Conservation (phyloP, 2,888 invertebrate genomes). For the Druceiella hillmani region DNA sequence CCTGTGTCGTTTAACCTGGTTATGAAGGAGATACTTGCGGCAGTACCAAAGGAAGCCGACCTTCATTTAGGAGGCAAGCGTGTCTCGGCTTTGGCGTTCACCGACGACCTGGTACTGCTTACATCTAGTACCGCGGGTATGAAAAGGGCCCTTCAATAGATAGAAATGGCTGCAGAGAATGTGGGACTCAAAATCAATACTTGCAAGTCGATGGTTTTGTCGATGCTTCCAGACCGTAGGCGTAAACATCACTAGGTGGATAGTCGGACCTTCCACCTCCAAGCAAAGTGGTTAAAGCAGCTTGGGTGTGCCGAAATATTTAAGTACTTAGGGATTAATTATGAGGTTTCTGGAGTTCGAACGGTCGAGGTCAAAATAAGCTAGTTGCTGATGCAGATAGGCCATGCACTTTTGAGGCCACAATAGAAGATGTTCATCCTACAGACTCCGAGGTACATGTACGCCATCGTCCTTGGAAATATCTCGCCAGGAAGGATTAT, state of each 20-base stretch:
- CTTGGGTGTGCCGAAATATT: conserved; percentile 25
- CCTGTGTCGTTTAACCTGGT: no score
- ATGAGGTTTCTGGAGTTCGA: conserved; percentile 27
- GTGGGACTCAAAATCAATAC: conserved; percentile 12
- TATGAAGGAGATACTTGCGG: no score
- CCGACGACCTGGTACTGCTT: conserved; percentile 32
- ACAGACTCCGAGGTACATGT: conserved; percentile 31
- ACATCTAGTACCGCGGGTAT: conserved; percentile 28
- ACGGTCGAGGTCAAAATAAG: no score
- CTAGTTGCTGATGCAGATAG: conserved; percentile 25
- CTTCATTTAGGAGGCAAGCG: conserved; percentile 21
- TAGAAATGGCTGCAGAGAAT: conserved; percentile 12
- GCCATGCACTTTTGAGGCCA: conserved; percentile 31
- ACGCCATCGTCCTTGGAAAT: conserved; percentile 29
- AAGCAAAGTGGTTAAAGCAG: conserved; percentile 18
- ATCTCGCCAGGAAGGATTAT: conserved; percentile 19
- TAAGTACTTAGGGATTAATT: conserved; percentile 29
- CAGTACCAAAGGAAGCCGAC: conserved; percentile 22
- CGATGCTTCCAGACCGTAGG: conserved; percentile 27
- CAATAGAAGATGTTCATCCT: conserved; percentile 31
- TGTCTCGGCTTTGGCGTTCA: conserved; percentile 31
- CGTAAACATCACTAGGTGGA: conserved; percentile 24
- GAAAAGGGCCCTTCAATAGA: conserved; percentile 26
- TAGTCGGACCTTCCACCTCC: conserved; percentile 16
- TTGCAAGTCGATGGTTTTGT: conserved; percentile 27